These are phyloP conservation scores for Vanessa cardui DNA, from an alignment of 2,888 invertebrate species.

Conservation along the genomic window DNA sequence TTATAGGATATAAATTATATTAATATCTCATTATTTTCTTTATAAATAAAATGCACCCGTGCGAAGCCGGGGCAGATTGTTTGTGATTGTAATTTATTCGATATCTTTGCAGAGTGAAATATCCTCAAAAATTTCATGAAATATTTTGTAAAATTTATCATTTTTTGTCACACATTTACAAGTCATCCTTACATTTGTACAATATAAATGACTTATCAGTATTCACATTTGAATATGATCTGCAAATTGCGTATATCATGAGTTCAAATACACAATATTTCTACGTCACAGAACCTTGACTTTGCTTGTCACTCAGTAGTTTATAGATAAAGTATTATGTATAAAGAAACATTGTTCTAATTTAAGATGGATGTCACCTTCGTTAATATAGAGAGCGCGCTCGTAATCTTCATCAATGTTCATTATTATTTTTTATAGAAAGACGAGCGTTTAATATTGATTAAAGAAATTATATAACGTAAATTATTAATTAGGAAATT, in stretches of 20 bases:
- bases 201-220: too few species aligned
- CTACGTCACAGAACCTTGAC: conserved; percentile 19
- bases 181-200: too few species aligned
- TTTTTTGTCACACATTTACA: background rate
- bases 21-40: too few species aligned
- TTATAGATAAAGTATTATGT: conserved; percentile 18
- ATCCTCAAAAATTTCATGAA: background rate
- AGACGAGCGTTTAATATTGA: background rate
- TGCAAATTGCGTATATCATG: conserved; percentile 5
- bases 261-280: conserved; percentile 7
- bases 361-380: background rate
- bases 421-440: background rate
- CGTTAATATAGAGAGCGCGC: background rate
- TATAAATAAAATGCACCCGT: too few species aligned
- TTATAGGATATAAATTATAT: too few species aligned
- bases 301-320: conserved; percentile 2
- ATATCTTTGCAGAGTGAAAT: too few species aligned
- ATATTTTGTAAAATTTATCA: background rate
- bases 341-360: conserved; percentile 1
- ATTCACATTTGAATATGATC: background rate
- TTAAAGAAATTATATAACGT: too few species aligned
- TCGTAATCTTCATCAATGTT: background rate
- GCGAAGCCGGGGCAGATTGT: too few species aligned
- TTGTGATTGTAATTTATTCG: too few species aligned
- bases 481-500: too few species aligned